Evolutionary conservation across 2,888 invertebrate species (phyloP), one percentile per base, ranked within the genome.

Genomic region (Priocnemis perturbator): DNA sequence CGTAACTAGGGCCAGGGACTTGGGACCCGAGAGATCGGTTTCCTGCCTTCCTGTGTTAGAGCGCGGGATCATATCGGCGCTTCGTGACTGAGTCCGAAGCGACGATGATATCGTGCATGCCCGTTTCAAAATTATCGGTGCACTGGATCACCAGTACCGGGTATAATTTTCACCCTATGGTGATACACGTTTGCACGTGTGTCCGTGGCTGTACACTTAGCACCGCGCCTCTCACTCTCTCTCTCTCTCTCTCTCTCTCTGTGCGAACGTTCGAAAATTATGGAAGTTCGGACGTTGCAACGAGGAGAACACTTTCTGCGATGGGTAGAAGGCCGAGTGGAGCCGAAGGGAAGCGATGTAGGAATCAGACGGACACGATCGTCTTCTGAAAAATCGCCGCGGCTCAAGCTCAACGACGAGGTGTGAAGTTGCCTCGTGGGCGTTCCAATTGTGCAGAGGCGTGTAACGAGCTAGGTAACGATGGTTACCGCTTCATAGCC

Each of bases 111-210:
- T 82, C 78, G 72, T 69, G 77, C 74, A 66, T 67, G 74, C 71
- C 80, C 60, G 64, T 77, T 81, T 75, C 79, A 77, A 81, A 83
- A 85, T 85, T 79, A 85, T 85, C 83, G 79, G 67, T 68, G 67
- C 48, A 69, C 60, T 64, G 63, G 69, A 85, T 81, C 83, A 75
- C 67, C 19, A 56, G 37, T 11, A 7, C 19, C 50, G 72, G 74
- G 74, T 79, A 82, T 81, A 79, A 84, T 85, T 85, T 79, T 71
- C 78, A 53, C 44, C 17, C 44, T 37, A 52, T 37, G 37, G 56
- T 59, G 69, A 69, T 69, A 47, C 44, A 58, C 62, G 62, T 67
- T 57, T 60, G 57, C 57, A 37, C 44, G 30, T 19, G 17, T 19
- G 30, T 11, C 37, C 44, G 50, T 26, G 30, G n/a, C 9, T 5